phyloP scores from a whole-genome alignment of 2,113 vertebrate genomes.

The Rhinopomastus cyanomelas region DNA sequence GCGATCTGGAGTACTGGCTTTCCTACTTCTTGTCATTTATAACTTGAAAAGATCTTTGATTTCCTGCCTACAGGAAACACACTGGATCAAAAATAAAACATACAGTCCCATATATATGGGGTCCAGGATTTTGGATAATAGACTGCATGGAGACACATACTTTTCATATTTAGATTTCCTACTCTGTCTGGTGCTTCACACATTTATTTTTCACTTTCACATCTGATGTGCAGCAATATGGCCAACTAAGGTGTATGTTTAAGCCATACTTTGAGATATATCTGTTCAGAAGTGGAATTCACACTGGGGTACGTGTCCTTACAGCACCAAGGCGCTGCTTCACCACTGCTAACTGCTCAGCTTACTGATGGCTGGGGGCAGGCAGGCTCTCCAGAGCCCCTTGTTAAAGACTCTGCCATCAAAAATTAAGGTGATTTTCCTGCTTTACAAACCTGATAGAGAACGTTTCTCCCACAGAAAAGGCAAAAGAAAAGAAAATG shows the following conservation, averaged over 20 bases:
- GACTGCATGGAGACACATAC: neutral
- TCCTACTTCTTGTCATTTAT: slow-evolving; percentile 18
- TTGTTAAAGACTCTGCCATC: slow-evolving; percentile 29
- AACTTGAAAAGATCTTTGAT: slow-evolving; percentile 53
- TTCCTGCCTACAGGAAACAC: slow-evolving; percentile 58
- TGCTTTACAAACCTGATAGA: neutral
- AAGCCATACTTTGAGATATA: slow-evolving; percentile 62
- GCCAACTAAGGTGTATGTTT: slow-evolving; percentile 65
- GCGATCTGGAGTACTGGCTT: neutral
- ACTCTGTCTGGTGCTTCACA: slow-evolving; percentile 68
- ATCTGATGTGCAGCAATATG: slow-evolving; percentile 75
- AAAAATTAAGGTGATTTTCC: slow-evolving; percentile 16
- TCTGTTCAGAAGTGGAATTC: slow-evolving; percentile 70
- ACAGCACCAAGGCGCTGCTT: slow-evolving; percentile 20
- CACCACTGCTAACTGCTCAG: slow-evolving; percentile 42
- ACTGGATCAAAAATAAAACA: neutral
- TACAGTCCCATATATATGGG: neutral
- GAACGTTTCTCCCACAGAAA: neutral
- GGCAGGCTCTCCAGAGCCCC: neutral
- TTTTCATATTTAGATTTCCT: slow-evolving; percentile 59
- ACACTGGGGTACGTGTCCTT: slow-evolving; percentile 47
- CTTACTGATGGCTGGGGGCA: slow-evolving; percentile 41
- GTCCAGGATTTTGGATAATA: neutral
- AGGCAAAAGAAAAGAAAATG: neutral
- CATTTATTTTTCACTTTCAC: slow-evolving; percentile 76